phyloP scores from a whole-genome alignment of 1,140 invertebrate genomes.

The Bombus fervidus region DNA sequence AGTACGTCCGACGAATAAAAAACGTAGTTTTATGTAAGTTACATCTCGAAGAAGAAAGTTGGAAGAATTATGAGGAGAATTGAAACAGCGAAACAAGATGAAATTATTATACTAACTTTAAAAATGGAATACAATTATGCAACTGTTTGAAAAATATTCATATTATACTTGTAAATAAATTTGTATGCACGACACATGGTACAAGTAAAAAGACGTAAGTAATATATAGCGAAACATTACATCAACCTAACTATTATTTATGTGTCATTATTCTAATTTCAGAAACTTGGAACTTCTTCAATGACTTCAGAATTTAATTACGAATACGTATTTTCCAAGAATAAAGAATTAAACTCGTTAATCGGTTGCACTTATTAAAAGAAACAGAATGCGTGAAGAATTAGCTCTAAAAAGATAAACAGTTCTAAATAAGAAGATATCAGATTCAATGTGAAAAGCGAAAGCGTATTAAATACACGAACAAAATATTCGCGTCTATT shows the following conservation, averaged over 20 bases:
- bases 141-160: not conserved
- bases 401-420: not conserved
- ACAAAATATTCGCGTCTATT: not conserved
- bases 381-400: not conserved
- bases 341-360: not conserved
- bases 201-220: no score
- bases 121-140: not conserved
- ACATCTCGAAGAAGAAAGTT: not conserved
- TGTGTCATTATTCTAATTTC: not conserved
- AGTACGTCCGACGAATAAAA: not conserved
- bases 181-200: not conserved
- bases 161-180: rapidly evolving
- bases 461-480: not conserved
- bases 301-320: not conserved
- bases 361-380: not conserved
- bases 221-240: no score
- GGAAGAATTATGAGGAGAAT: not conserved
- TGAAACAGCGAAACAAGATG: not conserved
- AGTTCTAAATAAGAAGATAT: not conserved
- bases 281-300: not conserved
- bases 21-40: not conserved
- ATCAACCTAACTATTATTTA: no score
- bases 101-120: not conserved
- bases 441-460: constrained; percentile 9
- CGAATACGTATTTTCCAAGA: not conserved